Percentiles rank a stretch among this genome's conserved stretches.
Conservation (phyloP, 2,113 vertebrate genomes). For the Isichthys henryi region DNA sequence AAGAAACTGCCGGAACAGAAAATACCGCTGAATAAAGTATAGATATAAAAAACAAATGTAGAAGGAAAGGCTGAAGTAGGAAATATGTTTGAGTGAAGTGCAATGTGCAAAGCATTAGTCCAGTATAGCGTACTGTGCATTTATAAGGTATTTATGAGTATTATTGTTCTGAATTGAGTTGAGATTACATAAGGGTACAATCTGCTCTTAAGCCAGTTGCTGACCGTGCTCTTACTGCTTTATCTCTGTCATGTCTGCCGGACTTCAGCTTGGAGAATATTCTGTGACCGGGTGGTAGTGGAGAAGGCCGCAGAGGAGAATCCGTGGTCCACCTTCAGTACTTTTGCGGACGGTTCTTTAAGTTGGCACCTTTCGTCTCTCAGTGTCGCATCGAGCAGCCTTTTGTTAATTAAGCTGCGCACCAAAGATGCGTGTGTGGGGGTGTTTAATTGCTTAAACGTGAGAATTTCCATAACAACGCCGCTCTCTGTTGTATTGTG, state of each 20-base stretch:
- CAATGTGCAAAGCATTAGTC: neutral
- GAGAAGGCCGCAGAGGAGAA: too few species aligned
- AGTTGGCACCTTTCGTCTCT: neutral
- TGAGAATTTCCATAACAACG: neutral
- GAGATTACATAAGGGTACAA: neutral
- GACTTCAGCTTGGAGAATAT: neutral
- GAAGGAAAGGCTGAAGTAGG: neutral
- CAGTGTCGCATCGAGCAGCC: neutral
- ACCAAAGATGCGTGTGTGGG: neutral
- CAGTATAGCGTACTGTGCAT: neutral
- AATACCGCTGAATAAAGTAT: neutral
- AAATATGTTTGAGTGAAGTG: neutral
- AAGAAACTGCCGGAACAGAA: neutral
- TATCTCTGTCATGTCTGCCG: too few species aligned
- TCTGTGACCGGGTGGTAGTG: neutral
- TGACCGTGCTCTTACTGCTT: too few species aligned
- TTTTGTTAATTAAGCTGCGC: neutral
- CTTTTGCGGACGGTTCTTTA: neutral
- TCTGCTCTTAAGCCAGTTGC: too few species aligned
- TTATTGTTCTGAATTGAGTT: neutral
- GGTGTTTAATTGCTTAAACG: neutral
- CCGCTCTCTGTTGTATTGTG: neutral
- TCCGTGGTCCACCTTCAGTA: neutral
- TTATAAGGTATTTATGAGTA: neutral
- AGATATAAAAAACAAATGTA: neutral